Percentiles rank a stretch among this genome's conserved stretches.
Conservation (phyloP, 2,888 invertebrate genomes). For the Agrotis ipsilon region DNA sequence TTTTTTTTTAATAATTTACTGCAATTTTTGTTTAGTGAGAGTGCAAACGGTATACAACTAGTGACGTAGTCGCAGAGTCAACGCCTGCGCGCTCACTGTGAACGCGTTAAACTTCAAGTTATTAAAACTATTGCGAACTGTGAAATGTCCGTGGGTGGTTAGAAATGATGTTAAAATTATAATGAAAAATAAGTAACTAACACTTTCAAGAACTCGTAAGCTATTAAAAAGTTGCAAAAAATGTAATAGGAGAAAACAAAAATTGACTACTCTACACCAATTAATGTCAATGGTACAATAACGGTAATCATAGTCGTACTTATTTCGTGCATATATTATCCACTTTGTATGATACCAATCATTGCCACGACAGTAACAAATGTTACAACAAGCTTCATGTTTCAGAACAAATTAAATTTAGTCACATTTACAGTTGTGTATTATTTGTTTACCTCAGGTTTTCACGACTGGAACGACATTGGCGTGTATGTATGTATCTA, state of each 20-base stretch:
- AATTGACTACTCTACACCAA: not conserved
- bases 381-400: constrained; percentile 77
- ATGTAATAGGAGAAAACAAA: not conserved
- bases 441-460: constrained; percentile 44
- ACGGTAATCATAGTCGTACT: constrained; percentile 9
- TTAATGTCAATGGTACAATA: constrained; percentile 44
- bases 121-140: not conserved
- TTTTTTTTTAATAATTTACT: not conserved
- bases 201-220: constrained; percentile 3
- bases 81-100: not conserved
- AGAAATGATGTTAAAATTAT: not conserved
- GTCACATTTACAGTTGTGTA: constrained; percentile 78
- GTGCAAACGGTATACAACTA: not conserved
- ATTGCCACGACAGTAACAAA: constrained; percentile 37
- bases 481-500: too few species aligned
- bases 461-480: not conserved
- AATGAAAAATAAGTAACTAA: not conserved
- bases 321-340: constrained; percentile 19
- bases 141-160: not conserved
- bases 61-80: not conserved
- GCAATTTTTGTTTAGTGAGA: not conserved
- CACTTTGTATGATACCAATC: constrained; percentile 42
- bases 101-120: not conserved
- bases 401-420: constrained; percentile 87
- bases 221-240: not conserved